phyloP scores from a whole-genome alignment of 1,140 invertebrate species.

The Drosophila arizonae region DNA sequence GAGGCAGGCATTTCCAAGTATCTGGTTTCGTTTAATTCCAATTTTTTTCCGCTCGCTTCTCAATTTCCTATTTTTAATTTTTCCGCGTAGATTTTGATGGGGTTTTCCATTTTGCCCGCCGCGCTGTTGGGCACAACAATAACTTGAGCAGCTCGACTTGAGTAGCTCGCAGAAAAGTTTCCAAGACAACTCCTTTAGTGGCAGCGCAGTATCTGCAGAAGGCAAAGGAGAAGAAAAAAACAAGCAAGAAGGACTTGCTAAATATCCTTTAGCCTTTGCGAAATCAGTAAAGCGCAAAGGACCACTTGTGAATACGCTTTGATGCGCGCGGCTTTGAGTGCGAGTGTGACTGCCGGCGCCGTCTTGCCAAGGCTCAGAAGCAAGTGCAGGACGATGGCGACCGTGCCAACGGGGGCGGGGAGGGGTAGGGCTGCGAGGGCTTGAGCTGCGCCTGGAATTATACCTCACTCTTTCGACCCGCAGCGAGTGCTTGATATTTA shows the following conservation, averaged over 20 bases:
- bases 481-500: slow-evolving; percentile 61
- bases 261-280: slow-evolving; percentile 78
- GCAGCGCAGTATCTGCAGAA: slow-evolving; percentile 31
- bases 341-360: slow-evolving; percentile 60
- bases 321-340: slow-evolving; percentile 76
- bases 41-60: slow-evolving; percentile 37
- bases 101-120: slow-evolving; percentile 30
- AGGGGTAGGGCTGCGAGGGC: background rate
- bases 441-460: slow-evolving; percentile 34
- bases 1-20: slow-evolving; percentile 55
- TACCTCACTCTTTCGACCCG: slow-evolving; percentile 28
- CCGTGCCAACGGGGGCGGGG: no score
- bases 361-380: slow-evolving; percentile 13
- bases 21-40: slow-evolving; percentile 63
- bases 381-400: background rate
- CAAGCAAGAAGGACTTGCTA: slow-evolving; percentile 65
- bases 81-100: slow-evolving; percentile 33
- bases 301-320: slow-evolving; percentile 82
- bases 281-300: slow-evolving; percentile 77
- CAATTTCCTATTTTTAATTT: slow-evolving; percentile 60
- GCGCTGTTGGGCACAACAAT: slow-evolving; percentile 53
- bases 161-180: slow-evolving; percentile 78
- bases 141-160: slow-evolving; percentile 72
- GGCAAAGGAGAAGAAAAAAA: slow-evolving; percentile 3
- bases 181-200: slow-evolving; percentile 81